Evolutionary conservation across 2,888 invertebrate genomes (phyloP).

Genomic region (Cheilosia vernalis): DNA sequence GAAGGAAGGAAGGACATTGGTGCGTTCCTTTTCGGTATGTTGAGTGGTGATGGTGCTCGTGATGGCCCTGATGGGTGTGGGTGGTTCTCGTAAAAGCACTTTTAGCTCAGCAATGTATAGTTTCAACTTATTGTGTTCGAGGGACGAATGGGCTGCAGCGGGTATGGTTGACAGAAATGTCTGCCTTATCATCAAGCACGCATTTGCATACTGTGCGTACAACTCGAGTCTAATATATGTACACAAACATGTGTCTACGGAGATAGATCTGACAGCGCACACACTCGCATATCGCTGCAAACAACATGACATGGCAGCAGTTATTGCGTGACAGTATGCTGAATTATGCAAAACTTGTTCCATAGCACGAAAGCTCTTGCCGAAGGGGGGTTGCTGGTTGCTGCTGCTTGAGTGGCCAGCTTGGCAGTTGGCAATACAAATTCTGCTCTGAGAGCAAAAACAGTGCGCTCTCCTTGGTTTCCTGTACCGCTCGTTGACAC

Average conservation of each 20-base stretch:
- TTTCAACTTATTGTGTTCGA: constrained; percentile 65
- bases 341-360: constrained; percentile 76
- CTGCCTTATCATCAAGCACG: constrained; percentile 60
- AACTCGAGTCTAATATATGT: constrained; percentile 57
- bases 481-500: constrained; percentile 39
- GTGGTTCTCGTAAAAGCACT: constrained; percentile 9
- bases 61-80: not conserved
- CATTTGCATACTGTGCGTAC: constrained; percentile 71
- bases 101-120: constrained; percentile 36
- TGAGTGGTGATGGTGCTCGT: not conserved
- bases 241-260: constrained; percentile 65
- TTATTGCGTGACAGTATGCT: constrained; percentile 75
- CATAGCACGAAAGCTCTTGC: constrained; percentile 59
- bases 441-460: not conserved
- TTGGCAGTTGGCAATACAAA: constrained; percentile 2
- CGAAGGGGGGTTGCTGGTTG: constrained; percentile 4
- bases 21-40: constrained; percentile 43
- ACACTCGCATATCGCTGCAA: constrained; percentile 60
- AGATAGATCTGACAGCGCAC: constrained; percentile 69
- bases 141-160: not conserved
- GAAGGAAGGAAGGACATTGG: constrained; percentile 67
- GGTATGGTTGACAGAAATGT: constrained; percentile 28
- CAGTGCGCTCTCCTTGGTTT: constrained; percentile 10
- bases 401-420: constrained; percentile 22
- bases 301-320: constrained; percentile 73